These are phyloP conservation scores for Pelochelys cantorii DNA, from an alignment of 2,797 vertebrate species.

Conservation along the genomic window DNA sequence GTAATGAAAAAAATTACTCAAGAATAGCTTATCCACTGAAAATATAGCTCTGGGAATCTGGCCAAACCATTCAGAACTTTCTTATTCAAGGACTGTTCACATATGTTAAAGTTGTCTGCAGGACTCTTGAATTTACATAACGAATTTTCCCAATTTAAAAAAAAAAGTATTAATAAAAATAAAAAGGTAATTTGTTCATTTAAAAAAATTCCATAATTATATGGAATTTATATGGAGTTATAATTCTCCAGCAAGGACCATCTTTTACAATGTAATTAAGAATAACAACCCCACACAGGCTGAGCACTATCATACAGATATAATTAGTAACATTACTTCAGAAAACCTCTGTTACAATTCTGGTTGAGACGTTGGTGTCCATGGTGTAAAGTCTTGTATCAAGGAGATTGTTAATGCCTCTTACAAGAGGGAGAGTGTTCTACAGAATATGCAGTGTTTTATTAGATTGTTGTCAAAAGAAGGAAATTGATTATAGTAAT, in stretches of 20 bases:
- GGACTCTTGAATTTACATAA: not conserved
- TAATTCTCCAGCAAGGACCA: not conserved
- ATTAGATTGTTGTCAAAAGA: not conserved
- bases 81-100: constrained; percentile 22
- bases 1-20: constrained; percentile 12
- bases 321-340: not conserved
- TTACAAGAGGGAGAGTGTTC: not conserved
- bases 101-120: not conserved
- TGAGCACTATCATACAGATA: not conserved
- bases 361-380: not conserved
- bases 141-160: not conserved
- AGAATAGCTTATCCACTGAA: constrained; percentile 39
- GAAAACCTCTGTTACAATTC: not conserved
- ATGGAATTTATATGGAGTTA: not conserved
- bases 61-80: constrained; percentile 23
- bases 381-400: not conserved
- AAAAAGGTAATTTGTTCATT: not conserved
- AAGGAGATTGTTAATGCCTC: not conserved
- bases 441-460: not conserved
- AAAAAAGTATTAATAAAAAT: constrained; percentile 5
- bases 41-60: not conserved
- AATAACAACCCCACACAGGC: not conserved
- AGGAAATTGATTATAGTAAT: not conserved
- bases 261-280: not conserved
- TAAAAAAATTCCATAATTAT: not conserved